Conservation (phyloP, 2,113 vertebrate species). For the Mobula hypostoma region DNA sequence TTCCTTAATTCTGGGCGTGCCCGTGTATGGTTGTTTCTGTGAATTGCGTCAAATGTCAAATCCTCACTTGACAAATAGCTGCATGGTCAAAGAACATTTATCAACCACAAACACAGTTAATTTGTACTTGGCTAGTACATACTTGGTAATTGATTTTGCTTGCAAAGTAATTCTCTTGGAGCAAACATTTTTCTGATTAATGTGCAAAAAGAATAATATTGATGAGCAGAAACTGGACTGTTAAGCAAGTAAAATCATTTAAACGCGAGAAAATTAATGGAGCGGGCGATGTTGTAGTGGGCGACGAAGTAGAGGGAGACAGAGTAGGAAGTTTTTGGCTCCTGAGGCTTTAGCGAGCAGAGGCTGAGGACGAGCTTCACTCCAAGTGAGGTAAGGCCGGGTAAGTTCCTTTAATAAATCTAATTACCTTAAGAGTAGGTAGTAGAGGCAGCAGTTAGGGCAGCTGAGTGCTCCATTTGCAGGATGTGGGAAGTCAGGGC, state of each 20-base stretch:
- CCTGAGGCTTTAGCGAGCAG: no score
- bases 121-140: background rate
- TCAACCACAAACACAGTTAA: background rate
- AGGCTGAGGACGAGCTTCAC: no score
- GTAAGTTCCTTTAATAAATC: no score
- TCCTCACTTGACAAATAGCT: background rate
- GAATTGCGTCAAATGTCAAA: background rate
- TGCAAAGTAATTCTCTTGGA: background rate
- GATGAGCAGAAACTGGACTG: background rate
- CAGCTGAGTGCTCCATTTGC: no score
- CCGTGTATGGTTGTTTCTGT: background rate
- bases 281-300: no score
- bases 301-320: no score
- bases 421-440: no score
- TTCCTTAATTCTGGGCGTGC: background rate
- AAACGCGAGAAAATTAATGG: no score
- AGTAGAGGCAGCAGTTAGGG: no score
- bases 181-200: background rate
- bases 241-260: background rate
- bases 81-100: background rate
- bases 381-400: no score
- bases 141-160: background rate
- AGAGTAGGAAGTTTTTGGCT: no score
- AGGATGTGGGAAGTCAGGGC: no score
- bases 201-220: background rate